Conservation (phyloP, 64 coral and sea anemone genomes). For the Stichodactyla mertensii region DNA sequence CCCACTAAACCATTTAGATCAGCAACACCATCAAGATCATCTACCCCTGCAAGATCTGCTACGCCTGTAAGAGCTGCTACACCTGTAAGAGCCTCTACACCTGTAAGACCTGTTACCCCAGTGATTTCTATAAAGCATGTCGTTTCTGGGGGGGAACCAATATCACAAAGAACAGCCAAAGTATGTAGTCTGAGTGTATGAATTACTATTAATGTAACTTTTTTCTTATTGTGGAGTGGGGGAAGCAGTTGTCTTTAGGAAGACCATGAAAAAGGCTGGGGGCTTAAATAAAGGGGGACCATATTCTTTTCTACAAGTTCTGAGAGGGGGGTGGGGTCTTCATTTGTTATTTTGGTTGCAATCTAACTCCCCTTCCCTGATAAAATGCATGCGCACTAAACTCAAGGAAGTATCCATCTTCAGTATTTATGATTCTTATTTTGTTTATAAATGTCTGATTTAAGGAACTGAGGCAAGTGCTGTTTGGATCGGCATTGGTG, state of each 20-base stretch:
- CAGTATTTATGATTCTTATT: no score
- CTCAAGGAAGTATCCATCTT: no score
- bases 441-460: neutral
- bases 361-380: no score
- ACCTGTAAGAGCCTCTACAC: neutral
- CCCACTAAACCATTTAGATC: neutral
- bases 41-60: neutral
- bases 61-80: neutral
- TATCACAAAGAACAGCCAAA: constrained; percentile 29
- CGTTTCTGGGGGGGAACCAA: constrained; percentile 43
- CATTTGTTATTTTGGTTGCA: no score
- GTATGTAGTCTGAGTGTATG: constrained; percentile 6
- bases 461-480: constrained; percentile 31
- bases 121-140: constrained; percentile 10
- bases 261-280: no score
- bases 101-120: constrained; percentile 19
- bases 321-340: no score
- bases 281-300: no score
- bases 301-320: no score
- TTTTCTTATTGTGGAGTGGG: no score
- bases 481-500: constrained; percentile 44
- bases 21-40: neutral
- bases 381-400: no score
- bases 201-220: no score
- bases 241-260: no score